phyloP scores from a whole-genome alignment of 2,113 vertebrate species.

The Pseudorhombus dupliciocellatus region DNA sequence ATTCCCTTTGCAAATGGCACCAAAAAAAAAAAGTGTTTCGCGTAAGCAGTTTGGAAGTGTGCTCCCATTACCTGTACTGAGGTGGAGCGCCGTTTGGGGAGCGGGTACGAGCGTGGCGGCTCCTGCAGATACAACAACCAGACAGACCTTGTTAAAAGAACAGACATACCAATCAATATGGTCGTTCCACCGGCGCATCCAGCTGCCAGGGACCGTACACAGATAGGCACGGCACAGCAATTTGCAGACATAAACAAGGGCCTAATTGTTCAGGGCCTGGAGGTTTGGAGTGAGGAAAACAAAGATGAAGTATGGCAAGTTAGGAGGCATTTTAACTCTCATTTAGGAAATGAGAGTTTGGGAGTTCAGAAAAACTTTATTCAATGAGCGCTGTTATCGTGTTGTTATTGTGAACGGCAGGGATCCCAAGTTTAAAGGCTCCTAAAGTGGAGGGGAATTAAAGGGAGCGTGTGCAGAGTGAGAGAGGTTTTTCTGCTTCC shows the following conservation, averaged over 20 bases:
- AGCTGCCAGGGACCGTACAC: slow-evolving; percentile 67
- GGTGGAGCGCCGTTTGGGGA: slow-evolving; percentile 66
- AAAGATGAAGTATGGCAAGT: slow-evolving; percentile 70
- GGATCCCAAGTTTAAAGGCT: slow-evolving; percentile 45
- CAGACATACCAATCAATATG: slow-evolving; percentile 77
- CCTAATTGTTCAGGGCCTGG: slow-evolving; percentile 77
- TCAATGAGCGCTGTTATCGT: slow-evolving; percentile 69
- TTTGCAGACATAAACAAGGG: slow-evolving; percentile 78
- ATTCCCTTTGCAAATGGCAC: slow-evolving; percentile 49
- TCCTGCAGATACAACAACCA: slow-evolving; percentile 60
- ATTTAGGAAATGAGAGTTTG: slow-evolving; percentile 75
- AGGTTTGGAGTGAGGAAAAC: slow-evolving; percentile 70
- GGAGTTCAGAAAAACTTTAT: slow-evolving; percentile 69
- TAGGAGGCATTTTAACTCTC: slow-evolving; percentile 75
- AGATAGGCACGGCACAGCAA: slow-evolving; percentile 69
- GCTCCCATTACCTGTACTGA: slow-evolving; percentile 62
- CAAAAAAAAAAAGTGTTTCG: slow-evolving; percentile 62
- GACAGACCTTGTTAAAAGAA: slow-evolving; percentile 80
- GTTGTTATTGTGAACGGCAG: slow-evolving; percentile 65
- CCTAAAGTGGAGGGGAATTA: slow-evolving; percentile 41
- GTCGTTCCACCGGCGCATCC: slow-evolving; percentile 68
- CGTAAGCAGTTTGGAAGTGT: slow-evolving; percentile 73
- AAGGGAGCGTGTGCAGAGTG: slow-evolving; percentile 24
- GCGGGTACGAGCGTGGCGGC: slow-evolving; percentile 54
- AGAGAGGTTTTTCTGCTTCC: slow-evolving; percentile 37